Evolutionary conservation across 2,888 invertebrate species (phyloP), one percentile per base, ranked within the genome.

Genomic region (Argyresthia albistria): DNA sequence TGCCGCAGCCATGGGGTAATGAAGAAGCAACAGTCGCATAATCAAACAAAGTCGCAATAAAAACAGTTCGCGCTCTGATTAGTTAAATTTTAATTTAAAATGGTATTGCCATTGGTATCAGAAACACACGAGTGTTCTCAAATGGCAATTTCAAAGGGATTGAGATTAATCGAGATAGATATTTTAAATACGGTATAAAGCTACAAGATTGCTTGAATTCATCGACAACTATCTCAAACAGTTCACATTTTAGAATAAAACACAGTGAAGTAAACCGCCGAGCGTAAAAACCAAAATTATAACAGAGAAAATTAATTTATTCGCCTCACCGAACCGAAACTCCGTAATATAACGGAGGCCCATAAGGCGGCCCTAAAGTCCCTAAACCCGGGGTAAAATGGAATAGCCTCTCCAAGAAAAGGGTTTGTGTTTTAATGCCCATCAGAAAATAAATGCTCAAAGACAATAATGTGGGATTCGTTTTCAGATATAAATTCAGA

Each of bases 401-500:
- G 77, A 82, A 86, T 80, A 80, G 80, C 72, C 70, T 65, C 63
- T 70, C 73, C 73, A 71, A 80, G 82, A 84, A 86, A 86, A 84
- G 86, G 83, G 81, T 83, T 82, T 83, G 76, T 53, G 61, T 84
- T 86, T 86, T 83, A 86, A 87, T 80, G 80, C 84, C 86, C 80
- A 80, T 86, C 80, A 75, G 74, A 80, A 82, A 87, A 86, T 86
- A 84, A 86, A 86, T 84, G 80, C 74, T 64, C 72, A 70, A 73
- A 77, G 83, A 87, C 86, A 86, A 86, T 87, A 86, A 86, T 78
- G 84, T 83, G 78, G 86, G 83, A 86, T 86, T 81, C 80, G 70
- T 65, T 71, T 72, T 67, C 67, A 77, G 83, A 82, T 84, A 84
- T 86, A 86, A 86, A 86, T 86, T 84, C 73, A 65, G 73, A 81